These are phyloP conservation scores for Tarsius wallacei DNA, from an alignment of 2,797 vertebrate genomes.

Conservation along the genomic window DNA sequence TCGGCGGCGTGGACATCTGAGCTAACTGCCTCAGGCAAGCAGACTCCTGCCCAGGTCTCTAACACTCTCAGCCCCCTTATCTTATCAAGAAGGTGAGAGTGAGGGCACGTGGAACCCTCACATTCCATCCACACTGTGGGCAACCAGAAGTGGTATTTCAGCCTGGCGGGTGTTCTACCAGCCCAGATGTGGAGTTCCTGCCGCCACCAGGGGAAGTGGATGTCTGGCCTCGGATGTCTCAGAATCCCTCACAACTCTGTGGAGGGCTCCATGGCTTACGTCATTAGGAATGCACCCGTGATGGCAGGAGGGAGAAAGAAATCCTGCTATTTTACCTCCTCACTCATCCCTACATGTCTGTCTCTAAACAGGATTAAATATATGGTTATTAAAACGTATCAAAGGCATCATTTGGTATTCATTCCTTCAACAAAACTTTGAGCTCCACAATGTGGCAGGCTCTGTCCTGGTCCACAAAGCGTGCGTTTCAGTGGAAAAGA, in stretches of 20 bases:
- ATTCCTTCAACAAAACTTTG: background rate
- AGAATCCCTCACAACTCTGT: background rate
- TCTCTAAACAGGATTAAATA: background rate
- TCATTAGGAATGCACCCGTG: too few species aligned
- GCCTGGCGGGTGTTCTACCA: background rate
- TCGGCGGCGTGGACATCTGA: too few species aligned
- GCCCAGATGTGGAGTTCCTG: background rate
- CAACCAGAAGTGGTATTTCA: background rate
- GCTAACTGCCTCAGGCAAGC: too few species aligned
- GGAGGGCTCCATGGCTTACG: background rate
- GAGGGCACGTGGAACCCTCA: background rate
- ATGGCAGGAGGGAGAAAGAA: too few species aligned
- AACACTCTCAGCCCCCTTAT: background rate
- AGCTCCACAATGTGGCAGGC: too few species aligned
- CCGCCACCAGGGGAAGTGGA: background rate
- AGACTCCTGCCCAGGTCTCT: too few species aligned
- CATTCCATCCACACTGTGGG: background rate
- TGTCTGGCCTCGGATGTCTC: background rate
- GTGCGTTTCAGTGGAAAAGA: background rate
- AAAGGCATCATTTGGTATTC: background rate
- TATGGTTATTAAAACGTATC: background rate
- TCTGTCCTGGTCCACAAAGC: background rate
- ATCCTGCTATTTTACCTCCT: too few species aligned
- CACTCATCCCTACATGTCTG: too few species aligned
- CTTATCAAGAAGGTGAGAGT: background rate